Evolutionary conservation across 1,140 invertebrate genomes (phyloP), one percentile per base, ranked within the genome.

Genomic region (Caerostris darwini): DNA sequence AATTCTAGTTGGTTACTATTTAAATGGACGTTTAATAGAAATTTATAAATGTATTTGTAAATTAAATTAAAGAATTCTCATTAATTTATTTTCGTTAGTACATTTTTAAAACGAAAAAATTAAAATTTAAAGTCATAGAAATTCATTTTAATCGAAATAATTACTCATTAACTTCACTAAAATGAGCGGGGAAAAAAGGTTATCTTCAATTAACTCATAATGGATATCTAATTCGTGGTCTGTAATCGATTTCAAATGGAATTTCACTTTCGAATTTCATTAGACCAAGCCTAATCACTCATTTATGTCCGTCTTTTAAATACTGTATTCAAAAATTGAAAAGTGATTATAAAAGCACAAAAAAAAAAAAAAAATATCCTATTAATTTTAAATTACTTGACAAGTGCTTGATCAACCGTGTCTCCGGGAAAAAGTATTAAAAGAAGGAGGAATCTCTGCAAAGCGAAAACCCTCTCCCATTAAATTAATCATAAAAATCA

Each of bases 401-500:
- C 86, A 89, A 69, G 61, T n/a, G 14, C 61, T 69, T 54, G 86
- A 67, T 69, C 53, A 53, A 61, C n/a, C 81, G 50, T 83, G 14
- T 61, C 86, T 69, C 59, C 54, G 12, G 12, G 6, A 54, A 89
- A 56, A 69, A 54, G 34, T 34, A 54, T 53, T 69, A 59, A 54
- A 86, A 61, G 6, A 77, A 77, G 7, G 12, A n/a, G 1, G 3
- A 77, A 2, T 77, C 69, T 34, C 2, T 54, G n/a, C 10, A 69
- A 12, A 17, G 12, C 58, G 12, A 19, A n/a, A 1, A 61, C 8
- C 50, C 17, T 17, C 19, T 54, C 86, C 86, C 86, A 89, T 67
- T 67, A 89, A 89, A 89, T 89, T 89, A 89, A 89, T 89, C 86
- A 89, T 89, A 89, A 89, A 88, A 89, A 61, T 89, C 59, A 64